These are phyloP conservation scores for Rhinopomastus cyanomelas DNA, from an alignment of 2,113 vertebrate species.

Conservation along the genomic window DNA sequence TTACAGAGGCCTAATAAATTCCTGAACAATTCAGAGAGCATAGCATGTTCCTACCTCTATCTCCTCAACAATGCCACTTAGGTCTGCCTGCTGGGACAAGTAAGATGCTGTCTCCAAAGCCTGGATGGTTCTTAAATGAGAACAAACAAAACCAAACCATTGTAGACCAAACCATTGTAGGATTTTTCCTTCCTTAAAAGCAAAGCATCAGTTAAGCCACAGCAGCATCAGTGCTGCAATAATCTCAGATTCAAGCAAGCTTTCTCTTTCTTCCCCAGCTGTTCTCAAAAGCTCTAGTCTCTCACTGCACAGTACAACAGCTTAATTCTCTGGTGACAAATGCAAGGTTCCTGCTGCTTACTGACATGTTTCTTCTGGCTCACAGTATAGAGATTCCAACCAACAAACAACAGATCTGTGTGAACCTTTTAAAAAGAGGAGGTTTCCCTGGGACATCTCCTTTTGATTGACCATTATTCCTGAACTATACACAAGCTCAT, in stretches of 20 bases:
- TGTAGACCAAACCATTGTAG: neutral
- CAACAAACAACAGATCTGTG: neutral
- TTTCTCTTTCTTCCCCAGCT: neutral
- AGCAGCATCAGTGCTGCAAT: neutral
- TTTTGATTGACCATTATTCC: neutral
- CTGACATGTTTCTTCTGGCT: neutral
- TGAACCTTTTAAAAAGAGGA: neutral
- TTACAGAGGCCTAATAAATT: neutral
- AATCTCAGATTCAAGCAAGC: neutral
- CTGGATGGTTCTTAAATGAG: slow-evolving; percentile 83
- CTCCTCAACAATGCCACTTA: slow-evolving; percentile 92
- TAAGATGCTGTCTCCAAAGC: slow-evolving; percentile 90
- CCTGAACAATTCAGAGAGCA: neutral
- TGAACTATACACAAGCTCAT: neutral
- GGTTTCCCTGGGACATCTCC: neutral
- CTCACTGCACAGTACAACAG: neutral
- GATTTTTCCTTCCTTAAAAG: slow-evolving; percentile 9
- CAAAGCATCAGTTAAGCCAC: neutral
- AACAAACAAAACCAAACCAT: slow-evolving; percentile 9
- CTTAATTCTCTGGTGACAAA: neutral
- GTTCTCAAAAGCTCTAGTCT: neutral
- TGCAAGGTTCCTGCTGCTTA: neutral
- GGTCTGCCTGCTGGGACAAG: slow-evolving; percentile 92
- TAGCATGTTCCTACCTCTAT: slow-evolving; percentile 84
- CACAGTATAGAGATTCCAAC: neutral